phyloP scores from a whole-genome alignment of 2,888 invertebrate species.

The Dinocampus coccinellae region DNA sequence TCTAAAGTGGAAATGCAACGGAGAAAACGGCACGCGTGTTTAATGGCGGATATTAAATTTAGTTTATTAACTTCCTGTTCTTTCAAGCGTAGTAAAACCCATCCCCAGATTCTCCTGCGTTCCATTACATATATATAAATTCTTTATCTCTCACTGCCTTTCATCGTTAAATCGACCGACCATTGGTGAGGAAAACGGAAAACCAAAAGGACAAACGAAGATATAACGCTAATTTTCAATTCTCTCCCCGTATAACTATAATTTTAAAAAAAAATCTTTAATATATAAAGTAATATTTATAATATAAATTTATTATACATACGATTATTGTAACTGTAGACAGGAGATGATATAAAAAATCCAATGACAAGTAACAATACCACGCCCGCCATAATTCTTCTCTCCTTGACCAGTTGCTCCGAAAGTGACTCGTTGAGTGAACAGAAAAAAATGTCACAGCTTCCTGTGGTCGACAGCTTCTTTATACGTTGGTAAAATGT shows the following conservation, averaged over 20 bases:
- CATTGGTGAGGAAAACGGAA: neutral
- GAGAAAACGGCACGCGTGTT: constrained; percentile 30
- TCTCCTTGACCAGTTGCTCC: constrained; percentile 39
- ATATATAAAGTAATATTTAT: neutral
- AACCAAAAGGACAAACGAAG: neutral
- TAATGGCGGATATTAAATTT: constrained; percentile 58
- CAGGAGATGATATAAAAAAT: constrained; percentile 37
- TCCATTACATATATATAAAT: constrained; percentile 9
- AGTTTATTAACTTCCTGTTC: constrained; percentile 60
- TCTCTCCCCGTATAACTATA: no score
- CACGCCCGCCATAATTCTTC: constrained; percentile 33
- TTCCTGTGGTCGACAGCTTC: constrained; percentile 50
- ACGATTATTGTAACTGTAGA: constrained; percentile 57
- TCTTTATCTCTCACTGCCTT: constrained; percentile 47
- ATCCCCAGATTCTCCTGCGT: neutral
- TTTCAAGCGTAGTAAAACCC: constrained; percentile 3
- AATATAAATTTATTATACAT: constrained; percentile 50
- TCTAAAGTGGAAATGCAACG: constrained; percentile 26
- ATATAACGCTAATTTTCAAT: neutral
- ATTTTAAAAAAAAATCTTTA: no score
- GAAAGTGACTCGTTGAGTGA: constrained; percentile 39
- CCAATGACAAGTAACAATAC: constrained; percentile 24
- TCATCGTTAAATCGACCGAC: constrained; percentile 38
- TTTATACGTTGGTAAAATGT: constrained; percentile 57
- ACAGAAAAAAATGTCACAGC: constrained; percentile 58